Evolutionary conservation across 2,797 vertebrate genomes (phyloP).

Genomic region (Myripristis jacobus): DNA sequence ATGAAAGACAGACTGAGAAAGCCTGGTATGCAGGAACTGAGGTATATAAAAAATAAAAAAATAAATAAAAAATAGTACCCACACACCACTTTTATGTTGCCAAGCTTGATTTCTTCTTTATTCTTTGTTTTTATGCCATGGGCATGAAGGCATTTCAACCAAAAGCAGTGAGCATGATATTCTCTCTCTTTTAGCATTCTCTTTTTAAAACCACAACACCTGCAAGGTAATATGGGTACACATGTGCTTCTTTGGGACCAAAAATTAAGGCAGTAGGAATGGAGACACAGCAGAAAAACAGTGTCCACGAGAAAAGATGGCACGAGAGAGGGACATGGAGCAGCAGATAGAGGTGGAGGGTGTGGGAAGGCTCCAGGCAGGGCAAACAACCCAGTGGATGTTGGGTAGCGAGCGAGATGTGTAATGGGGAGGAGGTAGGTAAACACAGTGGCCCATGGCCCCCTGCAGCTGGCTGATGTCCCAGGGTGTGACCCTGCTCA

Average conservation of each 20-base stretch:
- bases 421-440: slow-evolving; percentile 36
- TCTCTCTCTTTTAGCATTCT: no score
- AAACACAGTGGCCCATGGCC: slow-evolving; percentile 49
- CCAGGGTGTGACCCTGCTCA: slow-evolving; percentile 69
- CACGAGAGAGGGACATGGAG: not conserved
- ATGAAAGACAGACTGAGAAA: not conserved
- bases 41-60: no score
- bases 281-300: not conserved
- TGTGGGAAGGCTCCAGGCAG: slow-evolving; percentile 64
- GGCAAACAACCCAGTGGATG: slow-evolving; percentile 62
- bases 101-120: no score
- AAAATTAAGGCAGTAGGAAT: no score
- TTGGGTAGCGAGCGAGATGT: slow-evolving; percentile 46
- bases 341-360: slow-evolving; percentile 12
- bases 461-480: slow-evolving; percentile 68
- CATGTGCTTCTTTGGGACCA: no score
- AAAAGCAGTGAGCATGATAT: no score
- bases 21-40: not conserved
- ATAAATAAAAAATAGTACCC: not conserved
- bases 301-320: not conserved
- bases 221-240: no score
- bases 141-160: no score
- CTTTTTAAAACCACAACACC: no score
- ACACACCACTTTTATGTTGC: no score
- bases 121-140: no score